phyloP scores from a whole-genome alignment of 2,113 vertebrate species.

The Sylvietta virens region DNA sequence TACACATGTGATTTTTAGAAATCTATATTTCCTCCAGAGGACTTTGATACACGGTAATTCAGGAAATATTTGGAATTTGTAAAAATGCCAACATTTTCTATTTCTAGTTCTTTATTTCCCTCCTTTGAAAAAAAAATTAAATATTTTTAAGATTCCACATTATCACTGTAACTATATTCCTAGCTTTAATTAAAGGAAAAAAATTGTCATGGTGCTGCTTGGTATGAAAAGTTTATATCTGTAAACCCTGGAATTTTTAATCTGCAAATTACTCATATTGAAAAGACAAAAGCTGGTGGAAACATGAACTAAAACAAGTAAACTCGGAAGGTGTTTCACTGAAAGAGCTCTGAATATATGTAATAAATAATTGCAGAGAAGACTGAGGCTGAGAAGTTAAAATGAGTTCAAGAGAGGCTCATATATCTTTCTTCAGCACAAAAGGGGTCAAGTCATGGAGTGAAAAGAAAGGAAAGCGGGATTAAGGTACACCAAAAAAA shows the following conservation, averaged over 20 bases:
- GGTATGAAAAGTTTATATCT: background rate
- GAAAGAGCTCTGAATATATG: background rate
- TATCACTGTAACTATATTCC: background rate
- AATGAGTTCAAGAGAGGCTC: background rate
- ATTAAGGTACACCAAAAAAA: slow-evolving; percentile 23
- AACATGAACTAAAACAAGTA: background rate
- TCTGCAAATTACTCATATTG: background rate
- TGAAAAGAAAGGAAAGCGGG: background rate
- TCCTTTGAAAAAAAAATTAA: background rate
- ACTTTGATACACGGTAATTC: background rate
- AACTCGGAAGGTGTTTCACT: background rate
- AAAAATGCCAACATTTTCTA: background rate
- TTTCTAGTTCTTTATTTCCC: background rate
- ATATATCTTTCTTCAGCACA: background rate
- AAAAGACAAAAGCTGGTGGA: background rate
- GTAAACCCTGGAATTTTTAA: background rate
- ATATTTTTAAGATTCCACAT: background rate
- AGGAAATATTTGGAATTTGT: background rate
- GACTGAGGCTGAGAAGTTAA: background rate
- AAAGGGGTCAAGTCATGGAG: background rate
- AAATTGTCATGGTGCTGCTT: background rate
- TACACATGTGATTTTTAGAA: background rate
- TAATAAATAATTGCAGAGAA: background rate
- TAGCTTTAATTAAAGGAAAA: background rate
- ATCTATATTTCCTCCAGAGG: background rate